Evolutionary conservation across 2,888 invertebrate species (phyloP).

Genomic region (Ashinkailepas kermadecensis): DNA sequence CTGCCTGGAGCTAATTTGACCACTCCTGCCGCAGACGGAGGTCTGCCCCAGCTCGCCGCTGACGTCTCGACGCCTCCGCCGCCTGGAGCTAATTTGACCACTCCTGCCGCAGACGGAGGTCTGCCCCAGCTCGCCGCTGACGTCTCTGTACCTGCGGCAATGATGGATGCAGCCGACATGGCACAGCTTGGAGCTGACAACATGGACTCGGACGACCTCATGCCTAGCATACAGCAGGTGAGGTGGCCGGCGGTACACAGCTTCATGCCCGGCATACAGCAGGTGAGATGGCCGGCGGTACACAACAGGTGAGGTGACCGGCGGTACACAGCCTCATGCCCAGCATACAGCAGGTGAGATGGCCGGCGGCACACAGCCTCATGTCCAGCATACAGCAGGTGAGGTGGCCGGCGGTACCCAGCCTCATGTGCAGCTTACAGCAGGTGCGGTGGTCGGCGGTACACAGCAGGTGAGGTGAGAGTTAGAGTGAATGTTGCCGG

Average conservation of each 20-base stretch:
- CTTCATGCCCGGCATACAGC: constrained; percentile 65
- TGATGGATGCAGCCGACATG: constrained; percentile 50
- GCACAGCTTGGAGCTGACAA: constrained; percentile 58
- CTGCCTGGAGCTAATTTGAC: no score
- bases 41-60: no score
- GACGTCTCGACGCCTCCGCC: no score
- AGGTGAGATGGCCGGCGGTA: not conserved
- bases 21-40: no score
- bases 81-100: no score
- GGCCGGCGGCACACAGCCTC: constrained; percentile 38
- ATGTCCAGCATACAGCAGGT: constrained; percentile 65
- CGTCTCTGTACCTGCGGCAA: not conserved
- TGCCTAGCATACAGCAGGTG: constrained; percentile 65
- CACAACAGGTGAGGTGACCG: no score
- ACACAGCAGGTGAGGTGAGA: constrained; percentile 45
- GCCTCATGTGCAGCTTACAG: constrained; percentile 65
- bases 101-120: no score
- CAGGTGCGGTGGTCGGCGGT: not conserved
- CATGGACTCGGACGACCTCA: constrained; percentile 79
- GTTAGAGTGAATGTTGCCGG: no score
- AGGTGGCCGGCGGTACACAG: constrained; percentile 38
- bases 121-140: no score
- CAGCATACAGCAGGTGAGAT: constrained; percentile 55
- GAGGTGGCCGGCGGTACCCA: constrained; percentile 38
- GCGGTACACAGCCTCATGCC: no score